Evolutionary conservation across 2,113 vertebrate genomes (phyloP).

Genomic region (Bubalus kerabau): DNA sequence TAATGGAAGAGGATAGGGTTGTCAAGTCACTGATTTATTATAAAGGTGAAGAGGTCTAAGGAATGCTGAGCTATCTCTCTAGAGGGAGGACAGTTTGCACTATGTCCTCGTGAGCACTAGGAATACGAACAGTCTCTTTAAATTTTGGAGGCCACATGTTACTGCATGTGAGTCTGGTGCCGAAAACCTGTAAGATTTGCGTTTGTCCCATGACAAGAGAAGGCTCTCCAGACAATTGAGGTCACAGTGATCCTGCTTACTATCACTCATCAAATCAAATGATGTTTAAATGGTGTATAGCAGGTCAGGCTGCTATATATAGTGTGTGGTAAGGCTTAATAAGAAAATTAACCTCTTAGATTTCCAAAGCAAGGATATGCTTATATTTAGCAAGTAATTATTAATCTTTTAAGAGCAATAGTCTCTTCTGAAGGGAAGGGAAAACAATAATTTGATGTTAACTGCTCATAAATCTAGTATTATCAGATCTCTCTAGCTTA

Average conservation of each 20-base stretch:
- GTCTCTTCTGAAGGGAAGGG: neutral
- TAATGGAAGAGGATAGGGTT: neutral
- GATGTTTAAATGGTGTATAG: neutral
- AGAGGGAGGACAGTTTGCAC: neutral
- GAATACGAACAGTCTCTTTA: neutral
- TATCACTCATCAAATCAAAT: neutral
- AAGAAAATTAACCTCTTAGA: neutral
- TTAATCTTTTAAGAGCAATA: neutral
- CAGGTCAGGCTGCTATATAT: neutral
- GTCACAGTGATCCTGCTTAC: neutral
- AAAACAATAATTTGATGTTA: neutral
- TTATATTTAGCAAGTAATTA: neutral
- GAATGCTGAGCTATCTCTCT: neutral
- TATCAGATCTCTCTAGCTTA: neutral
- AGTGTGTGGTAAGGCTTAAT: neutral
- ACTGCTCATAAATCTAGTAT: neutral
- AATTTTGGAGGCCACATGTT: neutral
- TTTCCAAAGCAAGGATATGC: neutral
- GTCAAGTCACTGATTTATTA: neutral
- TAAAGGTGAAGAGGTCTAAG: neutral
- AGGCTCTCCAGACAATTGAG: neutral
- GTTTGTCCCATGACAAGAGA: neutral
- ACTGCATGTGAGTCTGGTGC: neutral
- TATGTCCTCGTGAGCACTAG: neutral
- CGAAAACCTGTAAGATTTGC: neutral